A percentile compares a stretch with the other conserved stretches of the same genome.
Conservation (phyloP, 2,888 invertebrate species). For the Lysandra bellargus region DNA sequence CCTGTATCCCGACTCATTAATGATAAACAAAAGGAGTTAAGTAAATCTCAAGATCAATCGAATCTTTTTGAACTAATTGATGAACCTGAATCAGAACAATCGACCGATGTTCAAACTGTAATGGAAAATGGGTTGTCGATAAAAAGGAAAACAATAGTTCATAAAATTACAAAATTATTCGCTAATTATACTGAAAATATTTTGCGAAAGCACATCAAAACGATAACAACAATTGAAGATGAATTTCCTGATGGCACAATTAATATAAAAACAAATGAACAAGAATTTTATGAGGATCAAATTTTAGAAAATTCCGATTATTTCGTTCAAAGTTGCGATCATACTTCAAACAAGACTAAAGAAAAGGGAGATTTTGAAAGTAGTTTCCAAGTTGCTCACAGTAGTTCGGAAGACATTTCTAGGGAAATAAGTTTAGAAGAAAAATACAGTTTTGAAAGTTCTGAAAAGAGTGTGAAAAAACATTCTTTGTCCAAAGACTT, state of each 20-base stretch:
- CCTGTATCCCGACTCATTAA: neutral
- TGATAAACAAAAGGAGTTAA: neutral
- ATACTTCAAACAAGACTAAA: neutral
- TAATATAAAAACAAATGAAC: slow-evolving; percentile 47
- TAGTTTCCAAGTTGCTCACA: slow-evolving; percentile 50
- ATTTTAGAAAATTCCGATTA: slow-evolving; percentile 33
- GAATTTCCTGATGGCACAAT: slow-evolving; percentile 50
- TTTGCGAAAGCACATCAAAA: slow-evolving; percentile 47
- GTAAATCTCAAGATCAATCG: neutral
- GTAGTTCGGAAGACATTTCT: slow-evolving; percentile 70
- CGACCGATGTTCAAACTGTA: slow-evolving; percentile 43
- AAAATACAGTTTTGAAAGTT: slow-evolving; percentile 68
- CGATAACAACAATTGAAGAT: slow-evolving; percentile 48
- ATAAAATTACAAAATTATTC: slow-evolving; percentile 45
- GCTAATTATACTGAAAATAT: slow-evolving; percentile 40
- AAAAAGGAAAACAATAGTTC: slow-evolving; percentile 46
- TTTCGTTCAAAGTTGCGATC: neutral
- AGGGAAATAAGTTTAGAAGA: slow-evolving; percentile 72
- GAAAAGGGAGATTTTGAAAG: slow-evolving; percentile 42
- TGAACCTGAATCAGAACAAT: slow-evolving; percentile 41
- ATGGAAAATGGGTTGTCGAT: slow-evolving; percentile 45
- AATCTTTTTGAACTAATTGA: slow-evolving; percentile 40
- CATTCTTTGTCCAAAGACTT: neutral
- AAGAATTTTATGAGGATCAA: slow-evolving; percentile 45
- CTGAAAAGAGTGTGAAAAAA: slow-evolving; percentile 59